Base-by-base conservation (phyloP, 2,888 invertebrate species). In the Scaptomyza reducta region DNA sequence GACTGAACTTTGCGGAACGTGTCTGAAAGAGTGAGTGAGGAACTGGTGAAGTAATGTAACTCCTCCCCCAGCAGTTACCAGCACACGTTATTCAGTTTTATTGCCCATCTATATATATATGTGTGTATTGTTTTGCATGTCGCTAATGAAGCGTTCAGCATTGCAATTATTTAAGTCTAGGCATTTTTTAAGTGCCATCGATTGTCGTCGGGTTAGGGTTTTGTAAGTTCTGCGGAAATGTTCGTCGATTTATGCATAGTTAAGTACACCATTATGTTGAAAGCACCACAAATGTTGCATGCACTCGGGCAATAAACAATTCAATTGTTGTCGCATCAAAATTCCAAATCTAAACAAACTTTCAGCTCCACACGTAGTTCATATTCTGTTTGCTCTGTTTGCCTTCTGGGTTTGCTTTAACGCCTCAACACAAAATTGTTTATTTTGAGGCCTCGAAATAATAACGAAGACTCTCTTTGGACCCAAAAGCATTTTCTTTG, bases 261-360 rank as follows among this genome's bases (percentile, higher is more conserved):
- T 29, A n/a, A 31, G 40, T 46, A 53, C 55, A 73, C 46, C 33
- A 67, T 78, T 61, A 63, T 40, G 16, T 38, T 25, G 35, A 35
- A 35, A 27, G 27, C 53, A 55, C 16, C 41, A 2, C 10, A 62
- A 74, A 73, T 67, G 76, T 76, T 76, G 80, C 79, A 75, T 70
- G 76, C 60, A 46, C 41, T 18, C 42, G 56, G 65, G 68, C 59
- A 61, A 85, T 81, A 81, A 85, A 85, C 79, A 74, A 82, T 85
- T 85, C 77, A 85, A 57, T 80, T 76, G 76, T 68, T 85, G 80
- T 81, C 86, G 62, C 80, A 79, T 79, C 74, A 56, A 69, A 66
- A 55, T 45, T 62, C 27, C 31, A 63, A 75, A 55, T 60, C 58
- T 58, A 77, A 78, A 78, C 61, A 84, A 68, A 71, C 71, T 70